These are phyloP conservation scores for Hirtodrosophila duncani DNA, from an alignment of 2,888 invertebrate species.

Conservation along the genomic window DNA sequence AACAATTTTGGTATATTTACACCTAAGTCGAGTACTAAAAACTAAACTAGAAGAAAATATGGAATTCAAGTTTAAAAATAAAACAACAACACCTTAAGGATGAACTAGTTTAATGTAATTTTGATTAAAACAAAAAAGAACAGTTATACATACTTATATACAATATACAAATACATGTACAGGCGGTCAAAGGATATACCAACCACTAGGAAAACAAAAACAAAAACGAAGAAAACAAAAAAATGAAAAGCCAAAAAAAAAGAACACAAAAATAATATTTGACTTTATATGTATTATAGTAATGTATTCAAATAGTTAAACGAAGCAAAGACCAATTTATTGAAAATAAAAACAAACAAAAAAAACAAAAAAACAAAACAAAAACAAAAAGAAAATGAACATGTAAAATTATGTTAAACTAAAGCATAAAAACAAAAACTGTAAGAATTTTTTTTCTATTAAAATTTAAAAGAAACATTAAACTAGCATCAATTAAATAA, in stretches of 20 bases:
- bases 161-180: conserved; percentile 40
- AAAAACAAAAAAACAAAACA: conserved; percentile 2
- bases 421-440: conserved; percentile 41
- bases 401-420: conserved; percentile 63
- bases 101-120: too few relatives aligned
- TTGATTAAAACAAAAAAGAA: conserved; percentile 17
- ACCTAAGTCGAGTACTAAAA: too few relatives aligned
- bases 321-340: conserved; percentile 72
- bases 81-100: too few relatives aligned
- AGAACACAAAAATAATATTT: conserved; percentile 56
- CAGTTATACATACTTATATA: conserved; percentile 19
- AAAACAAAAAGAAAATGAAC: conserved; percentile 15
- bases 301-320: conserved; percentile 65
- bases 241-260: conserved; percentile 10
- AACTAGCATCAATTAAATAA: conserved; percentile 41
- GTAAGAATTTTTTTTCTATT: conserved; percentile 68
- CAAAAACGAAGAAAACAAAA: conserved; percentile 3
- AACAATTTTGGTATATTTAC: conserved; percentile 48
- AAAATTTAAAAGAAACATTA: conserved; percentile 19
- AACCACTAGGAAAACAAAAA: conserved; percentile 5
- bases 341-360: conserved; percentile 47
- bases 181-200: conserved; percentile 36
- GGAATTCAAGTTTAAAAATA: conserved; percentile 25
- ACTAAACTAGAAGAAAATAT: conserved; percentile 15
- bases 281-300: conserved; percentile 67